Evolutionary conservation across 1,140 invertebrate genomes (phyloP).

Genomic region (Cyclina sinensis): DNA sequence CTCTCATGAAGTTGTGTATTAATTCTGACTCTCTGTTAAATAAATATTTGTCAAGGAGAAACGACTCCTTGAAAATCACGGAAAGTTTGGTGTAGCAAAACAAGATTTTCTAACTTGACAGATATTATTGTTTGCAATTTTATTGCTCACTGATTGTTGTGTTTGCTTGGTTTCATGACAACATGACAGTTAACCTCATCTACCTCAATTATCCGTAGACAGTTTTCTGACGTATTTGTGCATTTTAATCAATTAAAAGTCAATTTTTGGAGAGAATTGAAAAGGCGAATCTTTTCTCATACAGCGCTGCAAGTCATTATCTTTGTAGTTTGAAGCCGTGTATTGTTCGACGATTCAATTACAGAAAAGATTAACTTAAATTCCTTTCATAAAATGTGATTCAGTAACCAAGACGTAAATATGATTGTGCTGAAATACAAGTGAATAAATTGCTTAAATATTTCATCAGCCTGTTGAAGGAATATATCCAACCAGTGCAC

Average conservation of each 20-base stretch:
- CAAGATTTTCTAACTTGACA: neutral
- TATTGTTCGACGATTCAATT: slow-evolving; percentile 7
- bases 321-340: neutral
- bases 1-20: neutral
- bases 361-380: slow-evolving; percentile 9
- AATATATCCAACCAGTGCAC: no score
- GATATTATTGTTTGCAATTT: neutral
- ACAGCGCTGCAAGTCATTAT: neutral
- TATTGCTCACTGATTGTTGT: neutral
- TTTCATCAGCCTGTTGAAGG: no score
- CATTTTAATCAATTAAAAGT: neutral
- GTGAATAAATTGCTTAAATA: no score
- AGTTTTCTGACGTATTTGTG: neutral
- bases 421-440: no score
- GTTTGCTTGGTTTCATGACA: neutral
- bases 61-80: no score
- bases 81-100: no score
- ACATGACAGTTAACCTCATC: neutral
- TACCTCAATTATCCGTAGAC: slow-evolving; percentile 5
- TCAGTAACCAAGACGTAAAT: neutral
- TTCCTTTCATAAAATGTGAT: neutral
- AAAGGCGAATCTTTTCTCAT: neutral
- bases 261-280: neutral
- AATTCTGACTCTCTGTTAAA: no score
- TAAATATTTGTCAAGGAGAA: no score